Base-by-base conservation (phyloP, 2,113 vertebrate species). In the Brienomyrus longianalis region DNA sequence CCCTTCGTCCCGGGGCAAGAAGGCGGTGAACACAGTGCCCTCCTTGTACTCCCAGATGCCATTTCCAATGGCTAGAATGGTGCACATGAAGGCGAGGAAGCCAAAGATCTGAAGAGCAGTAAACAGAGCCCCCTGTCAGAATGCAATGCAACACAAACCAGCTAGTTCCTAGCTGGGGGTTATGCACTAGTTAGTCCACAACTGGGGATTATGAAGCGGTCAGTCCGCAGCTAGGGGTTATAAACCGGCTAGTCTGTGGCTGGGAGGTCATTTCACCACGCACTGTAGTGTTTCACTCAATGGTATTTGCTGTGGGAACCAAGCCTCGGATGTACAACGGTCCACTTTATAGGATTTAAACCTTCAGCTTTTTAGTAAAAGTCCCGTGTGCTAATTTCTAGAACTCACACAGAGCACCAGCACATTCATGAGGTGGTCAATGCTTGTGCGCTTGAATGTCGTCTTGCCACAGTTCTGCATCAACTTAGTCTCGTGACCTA, bases 401-500 rank as follows among this genome's bases (percentile, higher is more conserved):
- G 88, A 54, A 95, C 96, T 95, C 91, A 97, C 98, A 96, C 94
- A 97, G 90, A 98, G 45, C 90, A 99, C 98, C 88, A 99, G 95
- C 87, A 97, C 88, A 35, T 99, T 98, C 97, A 98, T 97, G 89
- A 99, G 95, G 10, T 94, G 95, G 91, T 99, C 98, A 0, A 98
- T 97, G 89, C 96, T 97, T 0, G 98, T 99, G 66, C 97, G 93
- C 92, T 99, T 99, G 93, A 99, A 98, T 2, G 92, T 92, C 1
- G 96, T 94, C 93, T 95, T 98, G n/a, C 98, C 98, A 1, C 96
- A 96, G 94, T 99, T 99, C 94, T 99, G 97, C 97, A 99, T 99
- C 90, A 99, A 94, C 92, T 99, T 99, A 0, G 98, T 98, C 93
- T 99, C 98, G 47, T 97, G 97, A 89, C 98, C 98, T 98, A 91